Conservation (phyloP, 2,888 invertebrate genomes). For the Watsonalla cultraria region DNA sequence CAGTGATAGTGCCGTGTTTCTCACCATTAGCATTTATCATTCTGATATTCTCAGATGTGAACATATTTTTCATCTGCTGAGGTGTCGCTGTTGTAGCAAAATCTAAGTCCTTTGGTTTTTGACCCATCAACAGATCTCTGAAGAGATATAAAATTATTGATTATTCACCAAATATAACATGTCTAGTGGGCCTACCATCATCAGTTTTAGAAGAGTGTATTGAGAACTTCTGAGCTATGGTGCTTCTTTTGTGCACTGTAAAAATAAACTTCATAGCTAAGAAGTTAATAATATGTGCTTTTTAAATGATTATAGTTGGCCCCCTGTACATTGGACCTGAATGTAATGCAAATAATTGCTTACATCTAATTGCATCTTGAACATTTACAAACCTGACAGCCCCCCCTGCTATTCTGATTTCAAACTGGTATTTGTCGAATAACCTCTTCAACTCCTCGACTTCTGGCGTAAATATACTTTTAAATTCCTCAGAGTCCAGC, state of each 20-base stretch:
- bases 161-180: neutral
- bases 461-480: slow-evolving; percentile 90
- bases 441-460: slow-evolving; percentile 83
- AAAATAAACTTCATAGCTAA: too few relatives aligned
- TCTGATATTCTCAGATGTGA: slow-evolving; percentile 88
- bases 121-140: slow-evolving; percentile 88
- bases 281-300: too few relatives aligned
- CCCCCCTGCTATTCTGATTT: slow-evolving; percentile 97
- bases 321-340: too few relatives aligned
- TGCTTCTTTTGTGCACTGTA: too few relatives aligned
- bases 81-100: slow-evolving; percentile 99
- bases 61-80: slow-evolving; percentile 96
- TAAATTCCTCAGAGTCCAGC: slow-evolving; percentile 86
- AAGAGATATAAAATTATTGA: slow-evolving; percentile 14
- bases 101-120: slow-evolving; percentile 93
- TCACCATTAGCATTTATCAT: slow-evolving; percentile 96
- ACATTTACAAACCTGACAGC: slow-evolving; percentile 85
- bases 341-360: too few relatives aligned
- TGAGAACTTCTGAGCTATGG: too few relatives aligned
- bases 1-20: slow-evolving; percentile 97
- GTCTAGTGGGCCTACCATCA: too few relatives aligned
- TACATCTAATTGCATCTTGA: neutral
- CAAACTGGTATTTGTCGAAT: slow-evolving; percentile 89
- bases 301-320: too few relatives aligned
- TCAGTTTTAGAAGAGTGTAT: too few relatives aligned